Base-by-base conservation (phyloP, 64 coral and sea anemone genomes). In the Anthopleura sola region DNA sequence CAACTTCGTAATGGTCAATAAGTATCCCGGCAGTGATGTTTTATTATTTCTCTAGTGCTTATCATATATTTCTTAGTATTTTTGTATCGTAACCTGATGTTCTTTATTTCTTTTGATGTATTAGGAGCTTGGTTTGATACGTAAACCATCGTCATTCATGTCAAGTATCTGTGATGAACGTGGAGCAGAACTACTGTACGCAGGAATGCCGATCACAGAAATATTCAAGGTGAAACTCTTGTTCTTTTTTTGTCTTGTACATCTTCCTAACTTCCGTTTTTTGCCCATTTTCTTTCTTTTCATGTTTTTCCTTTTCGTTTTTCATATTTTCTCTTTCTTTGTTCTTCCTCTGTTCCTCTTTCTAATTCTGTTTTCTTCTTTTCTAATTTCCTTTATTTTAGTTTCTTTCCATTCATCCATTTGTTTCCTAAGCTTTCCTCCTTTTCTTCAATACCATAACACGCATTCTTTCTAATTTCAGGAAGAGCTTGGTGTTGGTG, bases 91-190 rank as follows among this genome's bases (percentile, higher is more conserved):
- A 44, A 7, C 2, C n/a, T n/a, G 39, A 44, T 44, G 7, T 44
- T 44, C 39, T 7, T 44, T 44, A 44, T 3, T 44, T 7, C 2
- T 44, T n/a, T n/a, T n/a, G n/a, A n/a, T n/a, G n/a, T n/a, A n/a
- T 62, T 57, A 99, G 97, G 97, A 99, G 51, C 90, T 99, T 49
- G 97, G 97, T 29, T 84, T 99, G 60, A 99, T 99, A 53, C 93
- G 97, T 29, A 99, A 99, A 47, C 97, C 97, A 19, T 99, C 97
- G 2, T 99, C 97, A 1, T 99, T 99, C 53, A 99, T 99, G 97
- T 99, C 97, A 4, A 99, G 97, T 85, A 99, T 99, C 80, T 99
- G 97, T 78, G 97, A 99, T 16, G 97, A 99, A 87, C 84, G 97
- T 85, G 97, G 97, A 26, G 97, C 97, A 1, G 97, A 99, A 74